Base-by-base conservation (phyloP, 2,888 invertebrate genomes). In the Plemyria rubiginata region DNA sequence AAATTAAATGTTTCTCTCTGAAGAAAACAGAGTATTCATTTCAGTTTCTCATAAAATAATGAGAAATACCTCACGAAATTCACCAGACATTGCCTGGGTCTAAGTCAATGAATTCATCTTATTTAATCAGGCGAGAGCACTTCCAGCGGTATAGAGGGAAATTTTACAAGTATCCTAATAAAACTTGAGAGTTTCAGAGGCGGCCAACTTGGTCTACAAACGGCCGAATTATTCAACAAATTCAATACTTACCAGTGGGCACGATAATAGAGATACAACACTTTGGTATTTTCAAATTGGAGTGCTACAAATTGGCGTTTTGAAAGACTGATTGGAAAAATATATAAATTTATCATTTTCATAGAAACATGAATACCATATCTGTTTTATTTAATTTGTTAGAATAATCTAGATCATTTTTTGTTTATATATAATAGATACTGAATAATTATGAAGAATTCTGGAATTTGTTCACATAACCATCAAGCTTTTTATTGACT, bases 111-210 rank as follows among this genome's bases (percentile, higher is more conserved):
- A 84, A 84, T 91, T 90, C 88, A 86, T 90, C 88, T 86, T 90
- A 90, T 90, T 90, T 90, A 91, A 90, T 91, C 91, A 90, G 82
- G 81, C 89, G 88, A 80, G 81, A 88, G 85, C 87, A 85, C 87
- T 80, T 89, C 82, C 80, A 82, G 81, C 80, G 87, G 82, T 84
- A 87, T 84, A 85, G 86, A 84, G 85, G 86, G 85, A 91, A 88
- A 90, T 90, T 92, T 90, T 87, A 89, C 91, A 91, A 92, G 92
- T 91, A 91, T 91, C 91, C 90, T 85, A 91, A 92, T 91, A 92
- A 91, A 91, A 92, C 85, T 91, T 89, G 84, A 78, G 84, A 89
- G 88, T 90, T 82, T 62, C 80, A 78, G 79, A 81, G 80, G 75
- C 76, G 70, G 75, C 43, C 68, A 85, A 87, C 78, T 88, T 86